Evolutionary conservation across 2,888 invertebrate genomes (phyloP).

Genomic region (Trisateles emortualis): DNA sequence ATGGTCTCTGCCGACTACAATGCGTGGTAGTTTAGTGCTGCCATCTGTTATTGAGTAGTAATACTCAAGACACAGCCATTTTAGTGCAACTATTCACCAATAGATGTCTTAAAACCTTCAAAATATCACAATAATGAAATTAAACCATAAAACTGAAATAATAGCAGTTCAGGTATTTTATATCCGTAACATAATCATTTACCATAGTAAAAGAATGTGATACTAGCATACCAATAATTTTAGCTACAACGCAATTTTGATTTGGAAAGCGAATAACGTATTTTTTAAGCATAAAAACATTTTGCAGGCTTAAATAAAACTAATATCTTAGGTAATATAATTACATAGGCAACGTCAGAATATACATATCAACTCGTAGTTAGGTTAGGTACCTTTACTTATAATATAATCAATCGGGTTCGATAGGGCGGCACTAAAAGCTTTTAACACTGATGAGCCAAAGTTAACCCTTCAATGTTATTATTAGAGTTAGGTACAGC

Average conservation of each 20-base stretch:
- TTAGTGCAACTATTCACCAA: slow-evolving; percentile 48
- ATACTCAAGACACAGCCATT: slow-evolving; percentile 1
- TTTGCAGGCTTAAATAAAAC: neutral
- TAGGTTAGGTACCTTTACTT: too few relatives aligned
- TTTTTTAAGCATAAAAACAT: neutral
- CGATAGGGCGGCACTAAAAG: neutral
- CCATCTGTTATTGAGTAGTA: slow-evolving; percentile 43
- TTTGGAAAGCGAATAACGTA: neutral
- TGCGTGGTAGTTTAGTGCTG: slow-evolving; percentile 4
- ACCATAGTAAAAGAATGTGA: neutral
- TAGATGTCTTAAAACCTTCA: slow-evolving; percentile 51
- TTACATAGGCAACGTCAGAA: neutral
- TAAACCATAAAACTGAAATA: neutral
- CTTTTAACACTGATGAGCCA: too few relatives aligned
- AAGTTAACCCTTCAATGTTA: neutral
- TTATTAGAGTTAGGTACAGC: neutral
- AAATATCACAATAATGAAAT: neutral
- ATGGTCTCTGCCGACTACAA: too few relatives aligned
- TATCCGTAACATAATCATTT: neutral
- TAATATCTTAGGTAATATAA: neutral
- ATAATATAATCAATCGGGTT: neutral
- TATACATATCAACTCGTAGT: neutral
- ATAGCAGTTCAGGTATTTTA: neutral
- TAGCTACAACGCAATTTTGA: neutral
- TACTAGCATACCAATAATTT: neutral